These are phyloP conservation scores for Catalaphyllia jardinei DNA, from an alignment of 64 coral and sea anemone species.

Conservation along the genomic window DNA sequence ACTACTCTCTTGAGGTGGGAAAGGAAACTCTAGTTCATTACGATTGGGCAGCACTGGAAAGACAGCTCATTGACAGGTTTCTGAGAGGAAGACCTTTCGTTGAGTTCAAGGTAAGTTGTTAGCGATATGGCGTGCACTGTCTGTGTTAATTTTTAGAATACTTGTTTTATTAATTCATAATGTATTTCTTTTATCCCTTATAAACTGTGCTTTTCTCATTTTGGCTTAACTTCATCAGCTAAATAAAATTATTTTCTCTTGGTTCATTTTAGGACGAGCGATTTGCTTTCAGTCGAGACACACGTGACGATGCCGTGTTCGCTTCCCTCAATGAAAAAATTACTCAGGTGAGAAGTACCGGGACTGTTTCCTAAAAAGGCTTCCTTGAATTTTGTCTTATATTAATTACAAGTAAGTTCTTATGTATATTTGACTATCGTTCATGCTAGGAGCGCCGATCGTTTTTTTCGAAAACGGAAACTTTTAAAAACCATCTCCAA, in stretches of 20 bases:
- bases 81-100: slow-evolving; percentile 49
- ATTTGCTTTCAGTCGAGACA: slow-evolving; percentile 46
- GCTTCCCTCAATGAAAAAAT: slow-evolving; percentile 28
- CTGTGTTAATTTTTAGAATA: background rate
- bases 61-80: slow-evolving; percentile 62
- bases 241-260: background rate
- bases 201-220: too few species aligned
- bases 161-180: background rate
- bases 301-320: slow-evolving; percentile 28
- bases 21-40: slow-evolving; percentile 56
- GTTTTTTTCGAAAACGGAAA: too few species aligned
- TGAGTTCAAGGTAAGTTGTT: slow-evolving; percentile 49
- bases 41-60: slow-evolving; percentile 56
- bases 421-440: too few species aligned
- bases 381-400: too few species aligned
- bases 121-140: background rate
- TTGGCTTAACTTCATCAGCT: too few species aligned
- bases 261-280: slow-evolving; percentile 17
- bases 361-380: background rate
- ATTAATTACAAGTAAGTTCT: too few species aligned
- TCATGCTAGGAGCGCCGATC: too few species aligned
- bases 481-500: too few species aligned
- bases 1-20: slow-evolving; percentile 73
- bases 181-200: too few species aligned
- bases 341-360: slow-evolving; percentile 14